Evolutionary conservation across 2,113 vertebrate species (phyloP).

Genomic region (Corythaixoides concolor): DNA sequence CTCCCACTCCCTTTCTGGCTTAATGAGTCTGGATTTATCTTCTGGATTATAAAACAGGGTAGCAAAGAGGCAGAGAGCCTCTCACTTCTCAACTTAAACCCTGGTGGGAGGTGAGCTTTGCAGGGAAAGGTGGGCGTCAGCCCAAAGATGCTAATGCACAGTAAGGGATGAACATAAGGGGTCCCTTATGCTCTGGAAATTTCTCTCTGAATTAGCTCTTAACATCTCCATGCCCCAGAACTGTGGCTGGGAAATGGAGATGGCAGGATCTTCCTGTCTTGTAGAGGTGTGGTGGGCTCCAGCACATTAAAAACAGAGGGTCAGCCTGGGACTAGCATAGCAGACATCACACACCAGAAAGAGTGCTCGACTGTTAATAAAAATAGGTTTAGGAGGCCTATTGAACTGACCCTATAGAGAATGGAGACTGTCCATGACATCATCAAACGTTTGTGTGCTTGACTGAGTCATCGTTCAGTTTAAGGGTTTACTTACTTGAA

Average conservation of each 20-base stretch:
- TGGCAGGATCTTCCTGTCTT: neutral
- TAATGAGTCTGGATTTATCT: neutral
- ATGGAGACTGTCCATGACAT: neutral
- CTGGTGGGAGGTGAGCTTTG: neutral
- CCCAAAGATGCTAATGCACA: neutral
- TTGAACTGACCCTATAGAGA: neutral
- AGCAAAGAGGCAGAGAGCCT: neutral
- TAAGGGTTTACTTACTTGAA: neutral
- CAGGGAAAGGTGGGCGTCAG: neutral
- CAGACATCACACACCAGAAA: neutral
- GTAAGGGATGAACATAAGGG: fast-evolving
- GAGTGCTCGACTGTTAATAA: neutral
- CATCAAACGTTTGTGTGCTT: neutral
- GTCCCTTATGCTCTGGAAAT: neutral
- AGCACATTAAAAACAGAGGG: neutral
- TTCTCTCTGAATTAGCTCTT: neutral
- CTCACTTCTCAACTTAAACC: neutral
- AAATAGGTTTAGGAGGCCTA: neutral
- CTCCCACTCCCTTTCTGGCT: neutral
- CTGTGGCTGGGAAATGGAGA: neutral
- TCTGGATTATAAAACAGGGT: neutral
- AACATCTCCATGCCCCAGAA: neutral
- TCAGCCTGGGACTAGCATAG: neutral
- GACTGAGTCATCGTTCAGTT: neutral
- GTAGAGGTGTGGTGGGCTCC: neutral